Evolutionary conservation across 2,797 vertebrate species (phyloP), one percentile per base, ranked within the genome.

Genomic region (Avahi laniger): DNA sequence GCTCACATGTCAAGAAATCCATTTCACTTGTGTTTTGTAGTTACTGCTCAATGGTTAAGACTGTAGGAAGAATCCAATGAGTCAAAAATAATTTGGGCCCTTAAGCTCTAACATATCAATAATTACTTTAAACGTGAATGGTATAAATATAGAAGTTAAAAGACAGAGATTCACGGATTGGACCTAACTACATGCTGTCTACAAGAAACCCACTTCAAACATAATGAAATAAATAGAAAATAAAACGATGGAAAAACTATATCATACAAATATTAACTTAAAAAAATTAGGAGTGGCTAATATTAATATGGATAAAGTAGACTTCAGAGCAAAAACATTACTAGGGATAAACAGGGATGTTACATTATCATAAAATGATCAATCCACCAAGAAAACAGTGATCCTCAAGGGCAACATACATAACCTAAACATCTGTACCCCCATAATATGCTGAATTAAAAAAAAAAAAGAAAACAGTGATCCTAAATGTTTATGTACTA

Each of bases 151-250:
- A 91, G 18, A n/a, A 84, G 78, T 52, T 90, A 81, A 83, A 84
- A 87, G 46, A 54, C 22, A 78, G 33, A 88, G n/a, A 96, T 84
- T 79, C 11, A 72, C 13, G 59, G 24, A 83, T 0, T 90, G 35
- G n/a, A 84, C 7, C 38, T 65, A 83, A 91, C 24, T 52, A 79
- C 43, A 65, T n/a, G 26, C 28, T 35, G 13, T 81, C 67, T 69
- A 54, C 8, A 94, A 91, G 83, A 97, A 86, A 93, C 2, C 69
- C 61, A 93, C 61, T 86, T 93, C 38, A 67, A 88, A 94, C 24
- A 43, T 69, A 70, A 95, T 43, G 24, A 93, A 63, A 96, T 9
- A 76, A 33, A 54, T 4, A 88, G 35, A 94, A 94, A 92, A 87
- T 67, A 63, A 69, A 95, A 91, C 13, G 30, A 59, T 41, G 22